Base-by-base conservation (phyloP, 2,888 invertebrate genomes). In the Coecobrya sp. region DNA sequence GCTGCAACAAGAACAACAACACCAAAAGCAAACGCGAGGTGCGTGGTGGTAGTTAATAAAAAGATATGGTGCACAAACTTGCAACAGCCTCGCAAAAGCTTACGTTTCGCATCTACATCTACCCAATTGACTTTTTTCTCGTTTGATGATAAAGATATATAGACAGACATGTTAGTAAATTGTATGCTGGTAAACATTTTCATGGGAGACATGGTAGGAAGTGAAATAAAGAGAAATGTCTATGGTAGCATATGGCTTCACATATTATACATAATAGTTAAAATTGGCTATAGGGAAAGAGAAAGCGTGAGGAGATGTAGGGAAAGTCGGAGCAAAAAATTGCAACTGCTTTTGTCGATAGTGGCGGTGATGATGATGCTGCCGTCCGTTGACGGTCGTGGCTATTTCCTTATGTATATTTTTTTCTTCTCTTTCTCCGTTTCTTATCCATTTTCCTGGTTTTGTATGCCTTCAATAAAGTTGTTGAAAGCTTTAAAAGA, bases 401-500 rank as follows among this genome's bases (percentile, higher is more conserved):
- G 25, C 68, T 25, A 68, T 68, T 68, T 30, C 68, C 30, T 13
- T 16, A 68, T 11, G 25, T 62, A 62, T 19, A n/a, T 16, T 4
- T 13, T 68, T 68, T 30, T 13, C 68, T 30, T 27, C 25, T 8
- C 16, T 30, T 10, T 30, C 5, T 13, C 27, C 13, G 5, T 5
- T 11, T 27, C 13, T 65, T 11, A 13, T 27, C 65, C 19, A 65
- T n/a, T n/a, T 68, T 68, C 62, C 10, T 8, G 62, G 2, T 62
- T n/a, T 8, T 13, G n/a, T 7, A 30, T 68, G 27, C 16, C 68
- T 68, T 68, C 68, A 68, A 68, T 68, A 68, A 68, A 68, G 68
- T 68, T 68, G 68, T 68, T 68, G 68, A 68, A 68, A 68, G 68
- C 68, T 30, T 68, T 68, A 68, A 68, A 68, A 68, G 30, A 68